A percentile compares a stretch with the other conserved stretches of the same genome.
Conservation (phyloP, 2,888 invertebrate species). For the Brachypterus glaber region DNA sequence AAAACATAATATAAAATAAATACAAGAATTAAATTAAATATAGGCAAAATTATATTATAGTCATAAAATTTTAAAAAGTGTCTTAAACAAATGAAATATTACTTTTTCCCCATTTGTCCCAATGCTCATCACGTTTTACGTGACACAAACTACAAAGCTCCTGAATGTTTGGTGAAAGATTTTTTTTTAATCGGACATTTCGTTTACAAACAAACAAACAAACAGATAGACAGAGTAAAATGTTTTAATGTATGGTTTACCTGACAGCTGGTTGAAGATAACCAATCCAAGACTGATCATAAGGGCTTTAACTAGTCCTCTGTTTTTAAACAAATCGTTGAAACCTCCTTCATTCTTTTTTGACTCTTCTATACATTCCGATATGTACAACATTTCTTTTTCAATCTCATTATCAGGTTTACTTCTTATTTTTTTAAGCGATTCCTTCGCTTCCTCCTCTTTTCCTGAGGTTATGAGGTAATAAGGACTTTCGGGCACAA, state of each 20-base stretch:
- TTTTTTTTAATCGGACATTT: too few species aligned
- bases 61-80: too few species aligned
- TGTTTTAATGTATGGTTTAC: too few species aligned
- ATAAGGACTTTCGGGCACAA: conserved; percentile 25
- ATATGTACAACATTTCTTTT: conserved; percentile 7
- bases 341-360: background rate
- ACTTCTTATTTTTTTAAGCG: background rate
- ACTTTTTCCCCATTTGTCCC: too few species aligned
- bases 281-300: conserved; percentile 9
- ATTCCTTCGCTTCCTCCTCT: background rate
- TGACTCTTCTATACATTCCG: conserved; percentile 6
- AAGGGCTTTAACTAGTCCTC: conserved; percentile 12
- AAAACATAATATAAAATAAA: conserved; percentile 73
- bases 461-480: conserved; percentile 4
- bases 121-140: too few species aligned
- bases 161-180: too few species aligned
- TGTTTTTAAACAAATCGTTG: conserved; percentile 11
- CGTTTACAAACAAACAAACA: too few species aligned
- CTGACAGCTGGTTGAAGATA: conserved; percentile 15
- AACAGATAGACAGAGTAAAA: too few species aligned
- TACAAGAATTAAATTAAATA: too few species aligned
- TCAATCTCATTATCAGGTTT: conserved; percentile 1
- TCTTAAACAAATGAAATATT: too few species aligned
- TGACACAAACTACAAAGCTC: too few species aligned
- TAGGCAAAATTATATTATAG: too few species aligned